Evolutionary conservation across 1,140 invertebrate genomes (phyloP), one percentile per base, ranked within the genome.

Genomic region (Nephila pilipes): DNA sequence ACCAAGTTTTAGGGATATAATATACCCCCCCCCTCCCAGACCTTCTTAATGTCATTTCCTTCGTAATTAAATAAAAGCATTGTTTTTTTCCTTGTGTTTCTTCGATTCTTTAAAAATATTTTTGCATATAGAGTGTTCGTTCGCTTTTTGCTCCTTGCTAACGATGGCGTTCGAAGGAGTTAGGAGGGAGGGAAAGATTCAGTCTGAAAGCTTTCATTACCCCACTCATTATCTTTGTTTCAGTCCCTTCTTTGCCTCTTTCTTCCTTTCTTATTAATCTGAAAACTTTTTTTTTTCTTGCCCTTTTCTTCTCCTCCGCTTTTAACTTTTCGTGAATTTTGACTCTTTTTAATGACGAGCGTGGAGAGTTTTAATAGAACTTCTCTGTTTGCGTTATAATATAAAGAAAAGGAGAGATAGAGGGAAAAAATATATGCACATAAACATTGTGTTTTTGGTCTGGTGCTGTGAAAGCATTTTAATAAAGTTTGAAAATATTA

Each of bases 241-340:
- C 69, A 75, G 36, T 75, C 69, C 29, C 69, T 6, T 75, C 32
- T 75, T 75, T 32, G 14, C 6, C 14, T 14, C 36, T 4, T 25
- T 36, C 25, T 75, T 75, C 32, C 14, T 16, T 75, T 32, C 2
- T 75, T 75, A 14, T 36, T 36, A 36, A 32, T 75, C 69, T 75
- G 14, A 25, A 25, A 69, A 69, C 63, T 69, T 69, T 69, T 69
- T n/a, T n/a, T n/a, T n/a, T 10, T 1, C 5, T 10, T 10, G 5
- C 4, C 46, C 46, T 4, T 46, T 46, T 4, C 2, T 10, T 10
- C 12, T 46, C 6, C 69, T 32, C 36, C 29, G 29, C 69, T 75
- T 75, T 75, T 75, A 75, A 32, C 29, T 75, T 75, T 75, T 75
- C 69, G 36, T 75, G 69, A 75, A 75, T 75, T 75, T 75, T 75